Evolutionary conservation across 2,113 vertebrate genomes (phyloP).

Genomic region (Chelonoidis abingdonii): DNA sequence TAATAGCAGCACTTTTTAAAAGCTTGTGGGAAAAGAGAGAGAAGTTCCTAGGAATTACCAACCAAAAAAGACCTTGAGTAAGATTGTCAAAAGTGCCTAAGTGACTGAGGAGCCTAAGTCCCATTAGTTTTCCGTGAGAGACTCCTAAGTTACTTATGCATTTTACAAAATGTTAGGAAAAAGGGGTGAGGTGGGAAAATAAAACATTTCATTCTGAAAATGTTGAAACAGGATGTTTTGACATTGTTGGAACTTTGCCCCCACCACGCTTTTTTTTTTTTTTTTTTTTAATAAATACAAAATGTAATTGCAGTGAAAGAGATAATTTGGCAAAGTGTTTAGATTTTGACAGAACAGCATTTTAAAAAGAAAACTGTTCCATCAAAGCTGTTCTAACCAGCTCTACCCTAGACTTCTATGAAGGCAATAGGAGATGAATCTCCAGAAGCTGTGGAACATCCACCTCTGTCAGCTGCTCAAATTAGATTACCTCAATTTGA

Average conservation of each 20-base stretch:
- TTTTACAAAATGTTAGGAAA: background rate
- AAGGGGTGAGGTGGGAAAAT: background rate
- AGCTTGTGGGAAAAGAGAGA: background rate
- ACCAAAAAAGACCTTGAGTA: background rate
- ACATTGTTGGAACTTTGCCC: background rate
- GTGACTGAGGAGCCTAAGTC: background rate
- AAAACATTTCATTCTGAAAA: background rate
- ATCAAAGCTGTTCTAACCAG: background rate
- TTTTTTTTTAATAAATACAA: background rate
- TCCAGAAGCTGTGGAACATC: background rate
- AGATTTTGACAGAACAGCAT: background rate
- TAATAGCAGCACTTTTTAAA: background rate
- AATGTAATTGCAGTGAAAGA: background rate
- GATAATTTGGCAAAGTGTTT: background rate
- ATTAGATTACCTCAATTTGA: background rate
- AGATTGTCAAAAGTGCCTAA: background rate
- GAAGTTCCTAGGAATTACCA: background rate
- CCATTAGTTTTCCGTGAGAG: background rate
- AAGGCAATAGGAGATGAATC: background rate
- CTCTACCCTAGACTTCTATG: background rate
- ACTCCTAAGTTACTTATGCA: background rate
- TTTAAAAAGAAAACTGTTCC: background rate
- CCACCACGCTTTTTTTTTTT: background rate
- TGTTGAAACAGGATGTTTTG: background rate
- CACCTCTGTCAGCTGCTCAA: background rate